Evolutionary conservation across 2,113 vertebrate genomes (phyloP).

Genomic region (Ellobius talpinus): DNA sequence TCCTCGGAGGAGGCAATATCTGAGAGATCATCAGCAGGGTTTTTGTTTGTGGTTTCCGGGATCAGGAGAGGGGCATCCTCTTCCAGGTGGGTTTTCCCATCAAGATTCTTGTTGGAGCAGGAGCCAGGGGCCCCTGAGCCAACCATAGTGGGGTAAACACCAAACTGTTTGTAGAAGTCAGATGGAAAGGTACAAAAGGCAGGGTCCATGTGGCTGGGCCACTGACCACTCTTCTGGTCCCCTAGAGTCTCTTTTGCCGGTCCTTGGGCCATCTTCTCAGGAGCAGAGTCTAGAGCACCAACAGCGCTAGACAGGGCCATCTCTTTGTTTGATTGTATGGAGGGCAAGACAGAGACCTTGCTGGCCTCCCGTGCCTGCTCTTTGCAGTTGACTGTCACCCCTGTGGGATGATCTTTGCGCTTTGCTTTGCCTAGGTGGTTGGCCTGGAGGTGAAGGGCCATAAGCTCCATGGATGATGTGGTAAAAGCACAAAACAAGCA

Average conservation of each 20-base stretch:
- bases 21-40: constrained; percentile 89
- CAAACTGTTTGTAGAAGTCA: constrained; percentile 97
- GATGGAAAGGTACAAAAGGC: constrained; percentile 91
- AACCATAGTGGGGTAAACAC: constrained; percentile 90
- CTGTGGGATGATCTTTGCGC: constrained; percentile 87
- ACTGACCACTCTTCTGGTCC: constrained; percentile 90
- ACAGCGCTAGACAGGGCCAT: constrained; percentile 83
- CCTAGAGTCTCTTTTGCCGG: constrained; percentile 88
- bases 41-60: constrained; percentile 87
- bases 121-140: constrained; percentile 88
- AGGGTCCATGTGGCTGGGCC: constrained; percentile 93
- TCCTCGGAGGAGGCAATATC: constrained; percentile 94
- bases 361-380: constrained; percentile 89
- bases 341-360: constrained; percentile 86
- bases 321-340: constrained; percentile 87
- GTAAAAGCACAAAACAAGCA: constrained; percentile 98
- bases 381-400: constrained; percentile 85
- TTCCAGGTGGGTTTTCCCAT: constrained; percentile 85
- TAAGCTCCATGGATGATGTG: constrained; percentile 96
- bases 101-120: constrained; percentile 84
- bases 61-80: constrained; percentile 89
- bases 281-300: constrained; percentile 82
- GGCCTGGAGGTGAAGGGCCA: constrained; percentile 98
- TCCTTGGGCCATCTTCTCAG: constrained; percentile 88
- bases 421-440: constrained; percentile 95